Base-by-base conservation (phyloP, 2,888 invertebrate genomes). In the Rhingia campestris region DNA sequence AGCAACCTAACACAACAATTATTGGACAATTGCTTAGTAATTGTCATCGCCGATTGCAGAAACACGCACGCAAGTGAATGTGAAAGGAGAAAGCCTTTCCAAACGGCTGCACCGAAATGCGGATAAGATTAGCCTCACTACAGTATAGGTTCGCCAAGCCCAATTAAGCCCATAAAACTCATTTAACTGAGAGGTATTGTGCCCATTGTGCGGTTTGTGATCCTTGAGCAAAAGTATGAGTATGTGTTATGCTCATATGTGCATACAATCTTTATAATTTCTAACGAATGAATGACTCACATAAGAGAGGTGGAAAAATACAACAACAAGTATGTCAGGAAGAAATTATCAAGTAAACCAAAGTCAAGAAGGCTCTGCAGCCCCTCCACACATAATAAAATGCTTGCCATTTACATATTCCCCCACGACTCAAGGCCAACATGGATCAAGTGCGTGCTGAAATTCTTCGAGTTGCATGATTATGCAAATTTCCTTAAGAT, bases 21-120 rank as follows among this genome's bases (percentile, higher is more conserved):
- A 22, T 30, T 49, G 49, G 49, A 49, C 49, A 49, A 49, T 49
- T 49, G 49, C 10, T 49, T 7, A 22, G 14, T 49, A 49, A 49
- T 49, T 49, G 49, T 3, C 49, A 10, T 6, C 49, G 22, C 49
- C 22, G 14, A 30, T 49, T 4, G 22, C 7, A 22, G 4, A 30
- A 14, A 49, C 49, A 49, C 6, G 4, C 12, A 7, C 14, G 47
- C 47, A 7, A 47, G 9, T 14, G 49, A 49, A 49, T 49, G 49
- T 10, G 49, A 22, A 22, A 22, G 22, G 49, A 49, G 49, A 49
- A 49, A 49, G 49, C 49, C 7, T 49, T 30, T 7, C 49, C 22
- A 22, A 10, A 14, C 49, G 14, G 22, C 49, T 49, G 49, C 49
- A 49, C 10, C 30, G 49, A 49, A 49, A 49, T 49, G 49, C 49